Conservation (phyloP, 2,888 invertebrate genomes). For the Tipula vernalis region DNA sequence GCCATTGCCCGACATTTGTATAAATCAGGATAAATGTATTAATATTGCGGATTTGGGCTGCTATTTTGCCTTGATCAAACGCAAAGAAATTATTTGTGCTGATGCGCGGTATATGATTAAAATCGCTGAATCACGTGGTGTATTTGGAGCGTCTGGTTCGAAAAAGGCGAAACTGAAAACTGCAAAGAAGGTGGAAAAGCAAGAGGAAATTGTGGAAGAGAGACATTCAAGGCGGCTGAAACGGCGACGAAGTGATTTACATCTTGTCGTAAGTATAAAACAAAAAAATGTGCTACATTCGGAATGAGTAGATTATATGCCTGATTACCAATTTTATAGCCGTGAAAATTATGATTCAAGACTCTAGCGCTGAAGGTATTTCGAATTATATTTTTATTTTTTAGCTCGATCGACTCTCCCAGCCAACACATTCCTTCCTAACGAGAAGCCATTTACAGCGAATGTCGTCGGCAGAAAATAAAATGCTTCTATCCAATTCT, state of each 20-base stretch:
- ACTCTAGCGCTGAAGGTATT: conserved; percentile 11
- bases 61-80: conserved; percentile 44
- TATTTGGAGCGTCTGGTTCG: conserved; percentile 48
- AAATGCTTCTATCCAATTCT: conserved; percentile 12
- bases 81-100: conserved; percentile 54
- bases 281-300: background rate
- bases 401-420: conserved; percentile 22
- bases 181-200: conserved; percentile 29
- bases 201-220: conserved; percentile 25
- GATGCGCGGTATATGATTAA: conserved; percentile 75
- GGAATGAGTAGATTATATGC: background rate
- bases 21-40: conserved; percentile 38
- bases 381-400: conserved; percentile 10
- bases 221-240: conserved; percentile 9
- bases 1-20: conserved; percentile 45
- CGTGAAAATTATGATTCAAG: background rate
- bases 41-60: conserved; percentile 40
- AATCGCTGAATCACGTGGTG: conserved; percentile 66
- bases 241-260: conserved; percentile 4
- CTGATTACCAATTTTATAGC: background rate
- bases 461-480: conserved; percentile 16
- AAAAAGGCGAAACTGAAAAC: conserved; percentile 33
- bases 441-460: conserved; percentile 26
- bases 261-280: background rate
- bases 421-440: conserved; percentile 27